Base-by-base conservation (phyloP, 2,113 vertebrate species). In the Nettapus auritus region DNA sequence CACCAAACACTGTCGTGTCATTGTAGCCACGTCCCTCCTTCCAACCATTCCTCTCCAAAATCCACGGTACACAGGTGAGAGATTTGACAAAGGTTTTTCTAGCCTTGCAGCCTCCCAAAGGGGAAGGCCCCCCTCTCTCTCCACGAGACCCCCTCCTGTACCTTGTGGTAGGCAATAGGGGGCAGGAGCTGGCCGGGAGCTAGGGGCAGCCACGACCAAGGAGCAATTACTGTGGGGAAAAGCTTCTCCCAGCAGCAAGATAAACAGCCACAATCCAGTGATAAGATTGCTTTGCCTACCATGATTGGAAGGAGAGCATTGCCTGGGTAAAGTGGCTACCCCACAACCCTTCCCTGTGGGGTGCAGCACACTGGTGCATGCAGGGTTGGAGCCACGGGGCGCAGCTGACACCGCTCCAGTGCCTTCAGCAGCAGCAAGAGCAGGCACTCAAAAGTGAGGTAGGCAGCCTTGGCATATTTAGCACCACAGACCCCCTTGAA, bases 341-440 rank as follows among this genome's bases (percentile, higher is more conserved):
- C 62, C 2, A 29, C 74, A 82, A 89, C 56, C 86, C 82, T 87
- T 74, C 44, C 46, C 21, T 20, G 46, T 48, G 46, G 46, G 20
- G 46, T 48, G 20, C 20, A 48, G 46, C 46, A 48, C 46, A 48
- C 20, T 48, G 46, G 46, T 48, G 20, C 46, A 22, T 48, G 20
- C 46, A 48, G 83, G 69, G 70, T 81, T 8, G 0, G 76, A 88
- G 55, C 50, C 60, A 60, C 2, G 0, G 73, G 38, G 38, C 67
- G 67, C 86, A 46, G 81, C 85, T 89, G 71, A 86, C 71, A n/a
- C 62, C 1, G 4, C 56, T 40, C 77, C 0, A 1, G 23, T 55
- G 81, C 73, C 93, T 79, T 86, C 82, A 79, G 69, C 60, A 69
- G 33, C 62, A 80, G 91, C 88, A 93, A 95, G 75, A 67, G 57